phyloP scores from a whole-genome alignment of 2,888 invertebrate genomes.

The Drosophila nr. fundita region DNA sequence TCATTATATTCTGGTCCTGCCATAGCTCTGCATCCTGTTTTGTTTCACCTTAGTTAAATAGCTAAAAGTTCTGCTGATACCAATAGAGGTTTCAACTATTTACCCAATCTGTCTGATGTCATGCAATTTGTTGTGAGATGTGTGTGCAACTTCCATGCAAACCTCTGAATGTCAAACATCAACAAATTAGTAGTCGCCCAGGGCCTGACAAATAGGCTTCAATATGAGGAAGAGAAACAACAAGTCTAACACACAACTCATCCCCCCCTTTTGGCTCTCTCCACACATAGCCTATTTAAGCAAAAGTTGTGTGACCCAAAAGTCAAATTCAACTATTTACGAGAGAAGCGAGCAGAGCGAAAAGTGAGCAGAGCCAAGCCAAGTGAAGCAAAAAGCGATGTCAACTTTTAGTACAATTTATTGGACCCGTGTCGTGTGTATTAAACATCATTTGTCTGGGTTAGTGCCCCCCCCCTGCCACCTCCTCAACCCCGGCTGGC shows the following conservation, averaged over 20 bases:
- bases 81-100: slow-evolving; percentile 7
- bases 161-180: slow-evolving; percentile 38
- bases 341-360: not conserved
- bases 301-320: slow-evolving; percentile 28
- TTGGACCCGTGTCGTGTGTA: slow-evolving; percentile 62
- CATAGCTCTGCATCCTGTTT: not conserved
- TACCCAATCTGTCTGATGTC: slow-evolving; percentile 18
- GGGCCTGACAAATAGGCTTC: slow-evolving; percentile 24
- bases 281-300: slow-evolving; percentile 10
- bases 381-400: slow-evolving; percentile 17
- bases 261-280: not conserved
- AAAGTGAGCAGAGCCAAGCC: slow-evolving; percentile 6
- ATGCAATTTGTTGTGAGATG: slow-evolving; percentile 7
- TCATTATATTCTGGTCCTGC: not conserved
- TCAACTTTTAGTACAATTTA: slow-evolving; percentile 55
- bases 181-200: slow-evolving; percentile 34
- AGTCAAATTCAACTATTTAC: slow-evolving; percentile 39
- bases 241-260: not conserved
- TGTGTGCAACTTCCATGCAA: slow-evolving; percentile 16
- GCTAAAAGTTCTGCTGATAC: not conserved
- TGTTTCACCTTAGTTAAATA: not conserved
- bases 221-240: slow-evolving; percentile 6
- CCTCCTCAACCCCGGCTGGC: not conserved
- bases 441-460: slow-evolving; percentile 54
- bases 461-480: not conserved